Conservation (phyloP, 2,888 invertebrate genomes). For the Leptura quadrifasciata region DNA sequence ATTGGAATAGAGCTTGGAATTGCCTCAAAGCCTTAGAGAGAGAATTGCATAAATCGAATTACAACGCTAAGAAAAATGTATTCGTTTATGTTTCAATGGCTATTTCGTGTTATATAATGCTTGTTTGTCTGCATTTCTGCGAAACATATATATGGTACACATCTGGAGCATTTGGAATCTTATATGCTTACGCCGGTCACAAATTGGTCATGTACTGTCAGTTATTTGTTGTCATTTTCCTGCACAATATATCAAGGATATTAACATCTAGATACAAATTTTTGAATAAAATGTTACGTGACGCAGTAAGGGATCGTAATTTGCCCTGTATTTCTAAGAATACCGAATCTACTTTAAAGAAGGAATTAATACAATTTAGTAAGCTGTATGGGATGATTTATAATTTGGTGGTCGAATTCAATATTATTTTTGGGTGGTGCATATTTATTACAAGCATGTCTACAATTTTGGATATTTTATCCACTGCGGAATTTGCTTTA, state of each 20-base stretch:
- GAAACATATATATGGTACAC: not conserved
- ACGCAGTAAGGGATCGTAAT: not conserved
- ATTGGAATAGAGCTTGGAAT: not conserved
- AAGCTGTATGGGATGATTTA: not conserved
- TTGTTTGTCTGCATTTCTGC: not conserved
- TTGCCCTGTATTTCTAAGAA: not conserved
- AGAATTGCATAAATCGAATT: not conserved
- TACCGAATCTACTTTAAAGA: not conserved
- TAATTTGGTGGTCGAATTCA: constrained; percentile 4
- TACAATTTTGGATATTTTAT: not conserved
- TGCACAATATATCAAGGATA: not conserved
- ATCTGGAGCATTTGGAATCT: not conserved
- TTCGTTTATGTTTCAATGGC: not conserved
- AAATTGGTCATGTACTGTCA: not conserved
- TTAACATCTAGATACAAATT: not conserved
- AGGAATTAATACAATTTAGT: not conserved
- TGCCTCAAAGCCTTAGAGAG: not conserved
- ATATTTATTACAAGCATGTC: constrained; percentile 4
- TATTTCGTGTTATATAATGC: not conserved
- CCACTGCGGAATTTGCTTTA: not conserved
- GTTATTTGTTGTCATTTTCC: not conserved
- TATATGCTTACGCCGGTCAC: not conserved
- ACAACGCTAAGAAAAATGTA: not conserved
- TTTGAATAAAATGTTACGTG: not conserved
- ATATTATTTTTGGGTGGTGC: constrained; percentile 23